Base-by-base conservation (phyloP, 2,113 vertebrate species). In the Paramisgurnus dabryanus region DNA sequence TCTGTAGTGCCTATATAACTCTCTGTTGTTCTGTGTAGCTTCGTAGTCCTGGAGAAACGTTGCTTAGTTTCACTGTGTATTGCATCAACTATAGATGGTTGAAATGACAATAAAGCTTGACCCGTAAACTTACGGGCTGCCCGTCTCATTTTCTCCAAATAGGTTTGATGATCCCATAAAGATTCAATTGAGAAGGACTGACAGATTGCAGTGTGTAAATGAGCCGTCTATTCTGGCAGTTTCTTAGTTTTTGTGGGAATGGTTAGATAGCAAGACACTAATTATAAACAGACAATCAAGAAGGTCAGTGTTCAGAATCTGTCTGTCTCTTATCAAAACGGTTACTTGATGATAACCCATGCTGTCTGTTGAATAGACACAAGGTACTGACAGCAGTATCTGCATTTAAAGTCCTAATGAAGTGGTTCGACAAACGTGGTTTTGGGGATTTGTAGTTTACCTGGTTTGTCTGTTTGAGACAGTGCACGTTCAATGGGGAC, bases 201-300 rank as follows among this genome's bases (percentile, higher is more conserved):
- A 41, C 47, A 77, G 63, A 77, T 66, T 77, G 63, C 34, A 55
- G 47, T 18, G 61, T 77, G 74, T 65, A 43, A 73, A 80, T 78
- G 61, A 70, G 53, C 61, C 34, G 60, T 65, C 22, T 22, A n/a
- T 73, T 71, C 47, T 79, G 77, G 77, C 77, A 75, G 76, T 18
- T 67, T 78, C 61, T 73, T 61, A 15, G 18, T 60, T 72, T 40
- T 57, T 41, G 47, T 49, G 73, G 74, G 15, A 13, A 47, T 55
- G 40, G 27, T 76, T 58, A 45, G 84, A 78, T 67, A 70, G 71
- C 75, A 49, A 78, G 47, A 58, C 7, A 58, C 53, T 85, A 82
- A 87, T 78, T 76, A 79, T 63, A 18, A 58, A 50, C 67, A 81
- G 71, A 74, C 58, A 47, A 80, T 66, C 60, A 50, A 55, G 41